These are phyloP conservation scores for Ceryle rudis DNA, from an alignment of 2,797 vertebrate genomes.

Conservation along the genomic window DNA sequence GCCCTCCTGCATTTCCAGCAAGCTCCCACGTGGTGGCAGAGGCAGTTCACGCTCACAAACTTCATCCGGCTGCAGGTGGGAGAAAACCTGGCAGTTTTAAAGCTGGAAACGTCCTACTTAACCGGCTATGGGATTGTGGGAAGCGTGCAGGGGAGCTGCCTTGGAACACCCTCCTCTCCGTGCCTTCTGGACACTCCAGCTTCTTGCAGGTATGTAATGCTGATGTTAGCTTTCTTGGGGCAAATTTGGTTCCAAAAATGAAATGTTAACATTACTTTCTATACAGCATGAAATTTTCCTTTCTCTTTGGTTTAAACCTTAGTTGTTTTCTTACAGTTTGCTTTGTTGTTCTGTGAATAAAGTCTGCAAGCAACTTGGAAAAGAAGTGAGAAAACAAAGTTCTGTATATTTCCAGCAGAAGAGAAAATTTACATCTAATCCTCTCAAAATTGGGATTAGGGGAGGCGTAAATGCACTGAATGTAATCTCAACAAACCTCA, in stretches of 20 bases:
- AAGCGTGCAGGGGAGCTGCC: fast-evolving
- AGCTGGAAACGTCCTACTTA: fast-evolving
- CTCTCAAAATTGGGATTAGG: not conserved
- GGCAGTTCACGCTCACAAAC: not conserved
- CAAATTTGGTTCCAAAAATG: not conserved
- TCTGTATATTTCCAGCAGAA: not conserved
- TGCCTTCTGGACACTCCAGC: not conserved
- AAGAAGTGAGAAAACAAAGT: not conserved
- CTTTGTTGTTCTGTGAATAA: not conserved
- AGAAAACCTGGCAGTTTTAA: not conserved
- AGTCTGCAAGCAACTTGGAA: not conserved
- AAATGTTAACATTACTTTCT: not conserved
- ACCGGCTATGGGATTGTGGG: too few species aligned
- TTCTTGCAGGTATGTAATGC: fast-evolving
- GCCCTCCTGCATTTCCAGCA: not conserved
- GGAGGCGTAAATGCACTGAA: not conserved
- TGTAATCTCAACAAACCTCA: not conserved
- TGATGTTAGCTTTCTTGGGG: fast-evolving
- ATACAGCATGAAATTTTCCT: not conserved
- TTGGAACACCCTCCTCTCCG: not conserved
- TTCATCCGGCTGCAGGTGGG: not conserved
- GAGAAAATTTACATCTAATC: not conserved
- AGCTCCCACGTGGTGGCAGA: constrained; percentile 25
- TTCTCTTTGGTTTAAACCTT: not conserved
- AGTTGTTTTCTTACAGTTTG: not conserved